phyloP scores from a whole-genome alignment of 2,888 invertebrate species.

The Teinopalpus imperialis region DNA sequence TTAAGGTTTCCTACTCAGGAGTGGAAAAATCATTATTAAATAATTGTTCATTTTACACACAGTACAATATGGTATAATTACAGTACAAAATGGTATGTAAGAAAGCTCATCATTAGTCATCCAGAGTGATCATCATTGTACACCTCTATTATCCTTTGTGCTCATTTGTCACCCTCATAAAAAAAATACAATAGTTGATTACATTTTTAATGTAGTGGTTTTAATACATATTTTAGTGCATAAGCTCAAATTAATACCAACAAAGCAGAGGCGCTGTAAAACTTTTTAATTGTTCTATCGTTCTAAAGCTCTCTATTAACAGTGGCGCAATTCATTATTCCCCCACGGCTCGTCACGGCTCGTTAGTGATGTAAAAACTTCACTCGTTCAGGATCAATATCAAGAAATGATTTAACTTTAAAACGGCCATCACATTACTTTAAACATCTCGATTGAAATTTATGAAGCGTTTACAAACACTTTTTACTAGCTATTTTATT shows the following conservation, averaged over 20 bases:
- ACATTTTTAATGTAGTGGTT: no score
- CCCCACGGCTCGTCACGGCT: conserved; percentile 47
- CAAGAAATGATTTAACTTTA: conserved; percentile 59
- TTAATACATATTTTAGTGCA: background rate
- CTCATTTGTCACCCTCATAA: no score
- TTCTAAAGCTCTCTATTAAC: conserved; percentile 27
- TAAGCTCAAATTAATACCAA: conserved; percentile 26
- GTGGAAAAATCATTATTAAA: no score
- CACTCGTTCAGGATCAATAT: conserved; percentile 61
- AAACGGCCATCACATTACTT: conserved; percentile 35
- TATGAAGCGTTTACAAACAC: background rate
- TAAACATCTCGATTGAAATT: conserved; percentile 15
- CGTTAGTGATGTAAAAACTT: conserved; percentile 69
- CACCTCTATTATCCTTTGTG: no score
- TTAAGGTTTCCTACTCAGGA: no score
- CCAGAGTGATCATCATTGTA: no score
- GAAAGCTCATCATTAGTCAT: no score
- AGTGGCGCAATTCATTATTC: conserved; percentile 47
- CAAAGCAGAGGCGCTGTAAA: conserved; percentile 25
- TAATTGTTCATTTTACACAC: no score
- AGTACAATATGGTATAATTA: no score
- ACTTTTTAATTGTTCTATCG: conserved; percentile 32
- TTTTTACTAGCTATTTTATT: no score
- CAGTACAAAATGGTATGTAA: no score
- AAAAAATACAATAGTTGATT: no score